A percentile compares a stretch with the other conserved stretches of the same genome.
Evolutionary conservation across 2,888 invertebrate genomes (phyloP).

Genomic region (Andricus curvator): DNA sequence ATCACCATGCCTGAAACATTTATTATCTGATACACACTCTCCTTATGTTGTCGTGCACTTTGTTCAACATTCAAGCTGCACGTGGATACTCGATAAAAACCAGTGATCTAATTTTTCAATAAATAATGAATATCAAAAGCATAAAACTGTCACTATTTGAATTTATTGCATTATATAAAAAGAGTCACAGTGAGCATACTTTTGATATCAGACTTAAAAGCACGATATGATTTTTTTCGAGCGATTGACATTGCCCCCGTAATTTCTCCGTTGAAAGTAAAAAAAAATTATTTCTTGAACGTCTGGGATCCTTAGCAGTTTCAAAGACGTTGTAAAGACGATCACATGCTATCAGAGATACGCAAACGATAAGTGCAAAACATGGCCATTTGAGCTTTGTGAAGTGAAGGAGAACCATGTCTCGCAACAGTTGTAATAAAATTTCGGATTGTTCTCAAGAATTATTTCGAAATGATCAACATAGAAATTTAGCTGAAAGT

Average conservation of each 20-base stretch:
- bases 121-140: conserved; percentile 14
- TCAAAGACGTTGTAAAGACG: conserved; percentile 7
- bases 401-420: conserved; percentile 31
- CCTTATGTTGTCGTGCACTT: conserved; percentile 24
- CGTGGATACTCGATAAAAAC: conserved; percentile 26
- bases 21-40: not conserved
- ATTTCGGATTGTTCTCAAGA: conserved; percentile 35
- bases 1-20: not conserved
- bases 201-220: too few species aligned
- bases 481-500: conserved; percentile 32
- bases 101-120: conserved; percentile 28
- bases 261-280: not conserved
- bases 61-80: conserved; percentile 24
- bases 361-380: conserved; percentile 34
- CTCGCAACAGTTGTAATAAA: conserved; percentile 33
- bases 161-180: not conserved
- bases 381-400: conserved; percentile 36
- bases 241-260: not conserved
- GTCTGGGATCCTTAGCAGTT: not conserved
- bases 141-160: not conserved
- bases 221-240: not conserved
- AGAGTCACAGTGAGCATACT: not conserved
- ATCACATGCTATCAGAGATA: conserved; percentile 18
- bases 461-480: conserved; percentile 20
- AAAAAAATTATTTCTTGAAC: not conserved